Percentiles rank a stretch among this genome's conserved stretches.
Conservation (phyloP, 2,113 vertebrate species). For the Osmerus eperlanus region DNA sequence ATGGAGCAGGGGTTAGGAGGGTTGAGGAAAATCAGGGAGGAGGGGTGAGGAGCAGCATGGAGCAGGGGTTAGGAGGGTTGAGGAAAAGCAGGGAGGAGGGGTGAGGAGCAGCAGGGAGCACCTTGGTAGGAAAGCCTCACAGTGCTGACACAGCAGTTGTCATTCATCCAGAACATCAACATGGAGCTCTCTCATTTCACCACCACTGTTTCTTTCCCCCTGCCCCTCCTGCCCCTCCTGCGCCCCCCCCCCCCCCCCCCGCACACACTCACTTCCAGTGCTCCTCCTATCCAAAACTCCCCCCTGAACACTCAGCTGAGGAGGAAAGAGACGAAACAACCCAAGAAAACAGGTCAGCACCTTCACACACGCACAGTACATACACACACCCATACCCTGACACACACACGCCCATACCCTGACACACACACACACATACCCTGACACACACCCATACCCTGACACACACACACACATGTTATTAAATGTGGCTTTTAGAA, state of each 20-base stretch:
- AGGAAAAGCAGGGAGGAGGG: no score
- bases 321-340: conserved; percentile 58
- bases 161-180: no score
- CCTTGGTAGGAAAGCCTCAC: no score
- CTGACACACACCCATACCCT: not conserved
- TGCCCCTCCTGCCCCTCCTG: not conserved
- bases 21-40: no score
- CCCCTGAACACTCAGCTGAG: conserved; percentile 65
- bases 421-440: conserved; percentile 14
- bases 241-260: conserved; percentile 3
- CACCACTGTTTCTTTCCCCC: conserved; percentile 12
- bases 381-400: not conserved
- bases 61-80: no score
- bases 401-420: not conserved
- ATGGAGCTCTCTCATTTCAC: not conserved
- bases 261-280: conserved; percentile 61
- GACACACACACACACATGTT: conserved; percentile 13
- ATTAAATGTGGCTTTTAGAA: not conserved
- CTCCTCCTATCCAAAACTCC: conserved; percentile 69
- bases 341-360: conserved; percentile 67
- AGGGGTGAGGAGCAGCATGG: no score
- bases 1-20: no score
- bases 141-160: no score
- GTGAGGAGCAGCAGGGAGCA: not conserved
- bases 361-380: not conserved